Percentiles rank a stretch among this genome's conserved stretches.
These are phyloP conservation scores for Diarsia mendica DNA, from an alignment of 2,888 invertebrate species.

Conservation along the genomic window DNA sequence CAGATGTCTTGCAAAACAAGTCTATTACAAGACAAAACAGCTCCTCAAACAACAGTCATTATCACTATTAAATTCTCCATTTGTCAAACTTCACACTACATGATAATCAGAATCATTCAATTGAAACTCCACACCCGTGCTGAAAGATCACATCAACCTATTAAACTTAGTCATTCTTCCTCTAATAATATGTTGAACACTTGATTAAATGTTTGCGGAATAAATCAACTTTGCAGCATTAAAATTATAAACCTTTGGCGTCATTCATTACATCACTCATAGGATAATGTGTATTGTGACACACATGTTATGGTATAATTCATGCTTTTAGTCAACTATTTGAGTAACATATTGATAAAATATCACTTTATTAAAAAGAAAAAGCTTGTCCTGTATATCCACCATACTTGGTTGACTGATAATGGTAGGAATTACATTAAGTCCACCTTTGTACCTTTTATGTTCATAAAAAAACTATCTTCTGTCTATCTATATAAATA, in stretches of 20 bases:
- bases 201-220: slow-evolving; percentile 35
- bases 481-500: no score
- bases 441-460: neutral
- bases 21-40: neutral
- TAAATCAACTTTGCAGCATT: slow-evolving; percentile 13
- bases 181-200: slow-evolving; percentile 34
- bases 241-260: slow-evolving; percentile 27
- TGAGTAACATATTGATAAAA: neutral
- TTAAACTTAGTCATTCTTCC: slow-evolving; percentile 37
- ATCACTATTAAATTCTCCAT: slow-evolving; percentile 14
- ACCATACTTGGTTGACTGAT: neutral
- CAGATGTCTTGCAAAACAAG: neutral
- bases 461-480: neutral
- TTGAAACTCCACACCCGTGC: neutral
- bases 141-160: slow-evolving; percentile 27
- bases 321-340: neutral
- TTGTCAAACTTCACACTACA: slow-evolving; percentile 20
- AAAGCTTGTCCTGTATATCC: neutral
- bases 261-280: slow-evolving; percentile 6
- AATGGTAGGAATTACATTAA: neutral
- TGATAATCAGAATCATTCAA: slow-evolving; percentile 32
- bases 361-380: neutral
- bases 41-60: neutral
- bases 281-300: slow-evolving; percentile 12
- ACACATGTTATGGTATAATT: neutral